phyloP scores from a whole-genome alignment of 2,113 vertebrate genomes.

The Eulemur rufifrons region DNA sequence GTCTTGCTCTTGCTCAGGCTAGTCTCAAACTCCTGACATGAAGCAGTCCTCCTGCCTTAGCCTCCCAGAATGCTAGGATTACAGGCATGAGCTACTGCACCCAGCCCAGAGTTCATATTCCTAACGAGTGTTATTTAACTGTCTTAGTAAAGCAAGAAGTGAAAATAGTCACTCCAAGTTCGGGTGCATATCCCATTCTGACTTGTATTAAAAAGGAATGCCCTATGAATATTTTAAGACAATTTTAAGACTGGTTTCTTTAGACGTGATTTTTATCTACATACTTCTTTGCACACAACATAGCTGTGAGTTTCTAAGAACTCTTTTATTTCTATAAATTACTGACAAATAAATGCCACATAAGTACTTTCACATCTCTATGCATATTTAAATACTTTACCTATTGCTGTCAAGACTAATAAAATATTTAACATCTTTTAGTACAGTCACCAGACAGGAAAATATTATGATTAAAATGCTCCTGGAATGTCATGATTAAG shows the following conservation, averaged over 20 bases:
- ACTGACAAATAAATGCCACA: neutral
- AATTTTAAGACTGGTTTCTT: neutral
- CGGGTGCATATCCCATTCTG: neutral
- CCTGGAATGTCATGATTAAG: neutral
- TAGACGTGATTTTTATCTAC: neutral
- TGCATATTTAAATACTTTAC: neutral
- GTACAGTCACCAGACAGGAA: neutral
- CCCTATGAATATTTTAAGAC: neutral
- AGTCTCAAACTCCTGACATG: too few species aligned
- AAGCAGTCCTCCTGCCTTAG: too few species aligned
- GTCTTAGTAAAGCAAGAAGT: neutral
- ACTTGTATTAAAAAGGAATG: neutral
- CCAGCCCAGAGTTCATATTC: neutral
- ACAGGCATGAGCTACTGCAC: too few species aligned
- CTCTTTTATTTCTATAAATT: neutral
- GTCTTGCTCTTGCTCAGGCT: too few species aligned
- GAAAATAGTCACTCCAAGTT: neutral
- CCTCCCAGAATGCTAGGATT: too few species aligned
- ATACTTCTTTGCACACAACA: neutral
- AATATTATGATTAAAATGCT: constrained; percentile 28
- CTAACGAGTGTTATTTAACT: too few species aligned
- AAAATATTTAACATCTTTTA: constrained; percentile 27
- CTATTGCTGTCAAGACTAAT: neutral
- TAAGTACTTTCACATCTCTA: neutral
- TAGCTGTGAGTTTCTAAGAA: neutral